Base-by-base conservation (phyloP, 2,888 invertebrate genomes). In the Yponomeuta sedellus region DNA sequence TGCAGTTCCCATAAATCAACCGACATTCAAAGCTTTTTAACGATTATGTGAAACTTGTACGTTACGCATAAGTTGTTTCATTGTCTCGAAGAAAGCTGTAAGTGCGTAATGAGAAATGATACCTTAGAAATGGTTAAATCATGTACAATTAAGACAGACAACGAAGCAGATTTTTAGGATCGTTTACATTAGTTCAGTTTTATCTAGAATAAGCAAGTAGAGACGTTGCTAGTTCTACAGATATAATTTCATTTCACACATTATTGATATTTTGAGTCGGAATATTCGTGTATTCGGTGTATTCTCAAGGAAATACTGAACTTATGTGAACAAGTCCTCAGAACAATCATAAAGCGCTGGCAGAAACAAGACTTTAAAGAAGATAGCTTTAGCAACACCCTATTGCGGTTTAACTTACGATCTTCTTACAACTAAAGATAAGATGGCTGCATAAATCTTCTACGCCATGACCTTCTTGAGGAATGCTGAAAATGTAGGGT, bases 381-480 rank as follows among this genome's bases (percentile, higher is more conserved):
- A 64, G 28, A 39, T 56, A 64, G 57, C 56, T 22, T 12, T 25
- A 64, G 57, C 19, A 28, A 16, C 56, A 40, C 56, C 59, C 57
- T 58, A 8, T 52, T 40, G 61, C 1, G 66, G 66, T 68, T 73
- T 71, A 85, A 92, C 92, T 92, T 92, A 92, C 90, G 91, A 92
- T 91, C 92, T 92, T 91, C 92, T 92, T 92, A 92, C 81, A 85
- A 86, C 91, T 92, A 91, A 90, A 87, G 87, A 87, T 84, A 83
- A 82, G 86, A 86, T 78, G 87, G 78, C 78, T 75, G 81, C 74
- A 81, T 52, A 73, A 73, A 78, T 81, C 85, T 80, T 86, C 85
- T 89, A 94, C 92, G 92, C 93, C 94, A 95, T 94, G 91, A 94
- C 92, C 92, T 94, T 95, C 94, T 94, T 95, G 92, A 95, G 94